Conservation (phyloP, 2,113 vertebrate genomes). For the Microcebus griseorufus region DNA sequence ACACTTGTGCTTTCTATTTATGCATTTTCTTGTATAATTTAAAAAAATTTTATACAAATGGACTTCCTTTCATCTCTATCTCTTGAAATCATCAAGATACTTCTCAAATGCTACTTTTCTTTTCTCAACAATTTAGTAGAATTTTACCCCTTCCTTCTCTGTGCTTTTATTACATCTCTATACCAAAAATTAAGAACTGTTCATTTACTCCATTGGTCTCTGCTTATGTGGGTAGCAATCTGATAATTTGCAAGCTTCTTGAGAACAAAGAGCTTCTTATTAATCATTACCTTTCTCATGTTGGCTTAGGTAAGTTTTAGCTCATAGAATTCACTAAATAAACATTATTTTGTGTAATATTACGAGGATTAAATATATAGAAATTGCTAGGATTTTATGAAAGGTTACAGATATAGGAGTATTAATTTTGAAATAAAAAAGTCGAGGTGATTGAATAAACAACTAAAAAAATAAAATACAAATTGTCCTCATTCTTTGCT, state of each 20-base stretch:
- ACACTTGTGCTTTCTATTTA: not conserved
- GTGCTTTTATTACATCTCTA: not conserved
- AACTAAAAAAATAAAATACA: not conserved
- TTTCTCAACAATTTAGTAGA: not conserved
- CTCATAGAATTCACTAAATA: not conserved
- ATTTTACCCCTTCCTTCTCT: not conserved
- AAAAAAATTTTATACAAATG: not conserved
- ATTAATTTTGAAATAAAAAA: not conserved
- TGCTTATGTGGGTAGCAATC: not conserved
- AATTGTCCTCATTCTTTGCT: not conserved
- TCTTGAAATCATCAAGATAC: not conserved
- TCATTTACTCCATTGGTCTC: fast-evolving
- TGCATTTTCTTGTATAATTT: not conserved
- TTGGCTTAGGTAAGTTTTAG: not conserved
- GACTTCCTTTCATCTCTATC: not conserved
- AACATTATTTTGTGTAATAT: not conserved
- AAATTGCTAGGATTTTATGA: not conserved
- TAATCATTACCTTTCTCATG: not conserved
- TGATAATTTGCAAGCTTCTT: not conserved
- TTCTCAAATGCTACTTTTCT: not conserved
- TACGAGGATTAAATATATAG: not conserved
- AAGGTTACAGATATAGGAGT: not conserved
- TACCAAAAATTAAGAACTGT: not conserved
- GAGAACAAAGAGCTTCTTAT: not conserved
- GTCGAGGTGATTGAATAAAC: not conserved